These are phyloP conservation scores for Pelmatolapia mariae DNA, from an alignment of 2,113 vertebrate species.

Conservation along the genomic window DNA sequence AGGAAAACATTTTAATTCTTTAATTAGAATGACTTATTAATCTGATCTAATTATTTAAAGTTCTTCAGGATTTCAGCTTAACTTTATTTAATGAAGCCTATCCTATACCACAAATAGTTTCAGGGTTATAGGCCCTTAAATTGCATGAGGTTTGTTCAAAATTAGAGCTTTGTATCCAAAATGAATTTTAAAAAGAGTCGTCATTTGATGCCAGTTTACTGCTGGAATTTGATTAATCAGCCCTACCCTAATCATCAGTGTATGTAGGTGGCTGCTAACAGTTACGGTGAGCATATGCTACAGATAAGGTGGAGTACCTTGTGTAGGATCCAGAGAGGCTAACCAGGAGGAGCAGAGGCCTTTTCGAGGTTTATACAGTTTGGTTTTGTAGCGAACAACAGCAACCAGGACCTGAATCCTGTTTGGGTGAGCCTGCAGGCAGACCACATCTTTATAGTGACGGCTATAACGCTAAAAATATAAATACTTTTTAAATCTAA, in stretches of 20 bases:
- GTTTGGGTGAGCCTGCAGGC: slow-evolving; percentile 73
- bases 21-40: neutral
- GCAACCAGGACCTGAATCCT: slow-evolving; percentile 87
- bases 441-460: neutral
- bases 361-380: slow-evolving; percentile 75
- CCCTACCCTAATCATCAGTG: neutral
- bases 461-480: neutral
- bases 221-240: neutral
- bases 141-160: neutral
- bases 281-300: neutral
- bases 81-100: neutral
- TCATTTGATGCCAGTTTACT: neutral
- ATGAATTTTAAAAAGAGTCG: neutral
- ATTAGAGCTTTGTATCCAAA: neutral
- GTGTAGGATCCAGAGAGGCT: slow-evolving; percentile 79
- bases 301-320: slow-evolving; percentile 58
- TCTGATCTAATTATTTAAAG: neutral
- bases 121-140: neutral
- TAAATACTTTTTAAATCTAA: neutral
- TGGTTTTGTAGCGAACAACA: slow-evolving; percentile 85
- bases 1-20: neutral
- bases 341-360: slow-evolving; percentile 94
- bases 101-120: neutral
- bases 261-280: neutral
- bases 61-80: neutral